Conservation (phyloP, 2,797 vertebrate genomes). For the Darevskia mixta region DNA sequence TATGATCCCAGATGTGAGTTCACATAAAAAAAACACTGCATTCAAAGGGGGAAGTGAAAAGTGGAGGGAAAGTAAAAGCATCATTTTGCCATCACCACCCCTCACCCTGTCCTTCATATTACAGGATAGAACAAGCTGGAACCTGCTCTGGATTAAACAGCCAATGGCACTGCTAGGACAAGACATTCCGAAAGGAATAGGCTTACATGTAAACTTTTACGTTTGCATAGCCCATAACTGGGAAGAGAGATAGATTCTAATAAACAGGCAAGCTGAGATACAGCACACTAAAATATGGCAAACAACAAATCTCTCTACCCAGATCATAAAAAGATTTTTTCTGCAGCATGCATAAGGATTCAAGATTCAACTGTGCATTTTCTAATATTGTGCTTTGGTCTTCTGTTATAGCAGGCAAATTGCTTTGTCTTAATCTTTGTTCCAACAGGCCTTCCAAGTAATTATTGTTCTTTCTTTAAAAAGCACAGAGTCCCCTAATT, state of each 20-base stretch:
- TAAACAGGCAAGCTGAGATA: constrained; percentile 64
- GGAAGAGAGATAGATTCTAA: constrained; percentile 67
- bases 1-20: background rate
- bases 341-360: background rate
- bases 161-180: constrained; percentile 37
- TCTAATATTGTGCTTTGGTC: background rate
- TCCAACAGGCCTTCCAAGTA: background rate
- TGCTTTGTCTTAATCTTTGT: constrained; percentile 1
- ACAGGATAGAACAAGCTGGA: constrained; percentile 12
- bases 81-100: background rate
- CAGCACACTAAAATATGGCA: constrained; percentile 62
- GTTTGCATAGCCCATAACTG: constrained; percentile 57
- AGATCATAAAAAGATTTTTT: background rate
- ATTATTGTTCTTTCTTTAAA: background rate
- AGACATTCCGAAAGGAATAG: constrained; percentile 62
- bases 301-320: constrained; percentile 52
- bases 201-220: constrained; percentile 74
- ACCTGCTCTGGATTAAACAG: constrained; percentile 65
- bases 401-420: background rate
- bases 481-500: background rate
- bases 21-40: constrained; percentile 34
- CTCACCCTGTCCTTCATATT: background rate
- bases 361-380: background rate
- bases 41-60: constrained; percentile 42
- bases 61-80: constrained; percentile 10